Base-by-base conservation (phyloP, 2,888 invertebrate genomes). In the Mylabris sibirica region DNA sequence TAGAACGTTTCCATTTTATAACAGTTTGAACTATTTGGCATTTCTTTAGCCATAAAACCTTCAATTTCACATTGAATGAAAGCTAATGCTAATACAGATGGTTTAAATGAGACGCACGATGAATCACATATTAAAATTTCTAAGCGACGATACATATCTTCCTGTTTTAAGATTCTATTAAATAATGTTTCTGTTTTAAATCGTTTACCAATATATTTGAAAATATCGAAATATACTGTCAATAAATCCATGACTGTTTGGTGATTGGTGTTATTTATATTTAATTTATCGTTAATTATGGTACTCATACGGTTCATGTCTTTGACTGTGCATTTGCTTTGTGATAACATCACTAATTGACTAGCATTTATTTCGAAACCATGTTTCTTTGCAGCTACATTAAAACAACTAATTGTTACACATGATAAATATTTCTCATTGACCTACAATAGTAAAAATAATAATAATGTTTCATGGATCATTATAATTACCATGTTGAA, bases 251-350 rank as follows among this genome's bases (percentile, higher is more conserved):
- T 87, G 63, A 92, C 87, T 0, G 91, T 92, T 70, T 90, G 88
- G 63, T 87, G 85, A 64, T 88, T 87, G 66, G 87, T 88, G 73
- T 87, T 87, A 72, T 87, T 86, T 72, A 90, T 88, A 74, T 90
- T 90, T 77, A 95, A 87, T 86, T 96, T 96, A 85, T 91, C 90
- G 22, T 88, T 89, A 78, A 97, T 90, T 69, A 95, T 91, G 69
- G 90, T 89, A 66, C 95, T 92, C 96, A 97, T 97, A 75, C 97
- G 92, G 24, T 90, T 86, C 79, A 96, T 89, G 87, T 96, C 96
- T 77, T 94, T 91, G 64, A 92, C 90, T 30, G 94, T 93, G 86
- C 95, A 95, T 80, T 93, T 92, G 80, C 93, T 94, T 84, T 93
- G 90, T 0, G 88, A 87, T 78, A 87, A 84, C 77, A 85, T 83